Base-by-base conservation (phyloP, 2,797 vertebrate genomes). In the Benthosema pterotum region DNA sequence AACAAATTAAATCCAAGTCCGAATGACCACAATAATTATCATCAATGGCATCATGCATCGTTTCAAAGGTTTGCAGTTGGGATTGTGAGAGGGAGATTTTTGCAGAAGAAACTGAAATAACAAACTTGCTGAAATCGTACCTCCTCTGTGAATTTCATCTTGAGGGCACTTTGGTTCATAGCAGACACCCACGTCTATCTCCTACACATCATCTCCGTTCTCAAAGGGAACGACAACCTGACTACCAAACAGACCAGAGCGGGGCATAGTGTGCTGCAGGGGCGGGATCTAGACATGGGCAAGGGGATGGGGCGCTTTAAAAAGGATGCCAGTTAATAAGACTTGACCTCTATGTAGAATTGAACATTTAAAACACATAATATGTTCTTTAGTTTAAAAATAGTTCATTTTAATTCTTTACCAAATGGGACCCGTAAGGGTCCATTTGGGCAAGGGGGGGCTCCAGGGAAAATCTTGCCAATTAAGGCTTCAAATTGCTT, bases 121-220 rank as follows among this genome's bases (percentile, higher is more conserved):
- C 2, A 59, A 74, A 63, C 8, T 56, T 3, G 52, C 14, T 57
- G 25, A 69, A 72, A 56, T 68, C 42, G 59, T 52, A 72, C 4
- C 74, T 73, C 75, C 75, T 59, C 13, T 38, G 32, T 38, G 16
- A 17, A 22, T 11, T 25, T 9, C 22, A n/a, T n/a, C n/a, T 46
- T 42, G 16, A 52, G 77, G 82, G 83, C 86, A 85, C 85, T 86
- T 87, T 88, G 86, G 84, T 88, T 83, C 78, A 53, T 17, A 59
- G 83, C 48, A 79, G 72, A 67, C 74, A 74, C 55, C 64, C 32
- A 4, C 49, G 32, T 38, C n/a, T n/a, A 8, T 38, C 32, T 46
- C 45, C 5, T 46, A 14, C n/a, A 46, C 45, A 13, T 4, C 45
- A 13, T 4, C 12, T 13, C 45, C 45, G 1, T 15, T 46, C n/a